Base-by-base conservation (phyloP, 1,140 invertebrate species). In the Cryptotermes secundus region DNA sequence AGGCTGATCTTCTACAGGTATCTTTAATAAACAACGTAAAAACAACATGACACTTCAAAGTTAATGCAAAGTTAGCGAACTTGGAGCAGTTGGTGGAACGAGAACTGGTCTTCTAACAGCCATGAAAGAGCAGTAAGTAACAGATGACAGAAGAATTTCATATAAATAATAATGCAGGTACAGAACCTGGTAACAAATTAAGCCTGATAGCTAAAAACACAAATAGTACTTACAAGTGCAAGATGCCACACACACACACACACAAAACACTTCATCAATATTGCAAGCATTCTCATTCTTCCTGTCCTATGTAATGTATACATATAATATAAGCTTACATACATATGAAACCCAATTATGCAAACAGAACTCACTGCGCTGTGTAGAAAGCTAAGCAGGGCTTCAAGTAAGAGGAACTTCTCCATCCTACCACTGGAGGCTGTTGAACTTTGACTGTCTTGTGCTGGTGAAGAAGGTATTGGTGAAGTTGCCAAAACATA, bases 381-480 rank as follows among this genome's bases (percentile, higher is more conserved):
- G 86, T 93, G 91, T 81, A 95, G 89, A 87, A 94, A 93, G 82
- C 92, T 92, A 83, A 94, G 89, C 85, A 95, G 87, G 24, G 94
- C 88, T 89, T 94, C 93, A 83, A 94, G 89, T 65, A 95, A 87
- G 45, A 92, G 88, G 88, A 93, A 94, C 86, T 92, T 85, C 26
- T 86, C 83, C 34, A 53, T 22, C 19, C 42, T 83, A n/a, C 81
- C 81, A 82, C 81, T 34, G 35, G 38, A 34, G 14, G 6, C 38
- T n/a, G n/a, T n/a, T 82, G 38, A 31, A n/a, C 81, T 82, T 59
- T 19, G 38, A 49, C 24, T 34, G 81, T 42, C 31, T 34, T 26
- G 81, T 14, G 22, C 42, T 49, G 31, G 81, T 49, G 42, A 42
- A 2, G 35, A 59, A 72, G n/a, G 26, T 72, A 1, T 16, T 3